A percentile compares a stretch with the other conserved stretches of the same genome.
Conservation (phyloP, 2,888 invertebrate species). For the Melipona bicolor region DNA sequence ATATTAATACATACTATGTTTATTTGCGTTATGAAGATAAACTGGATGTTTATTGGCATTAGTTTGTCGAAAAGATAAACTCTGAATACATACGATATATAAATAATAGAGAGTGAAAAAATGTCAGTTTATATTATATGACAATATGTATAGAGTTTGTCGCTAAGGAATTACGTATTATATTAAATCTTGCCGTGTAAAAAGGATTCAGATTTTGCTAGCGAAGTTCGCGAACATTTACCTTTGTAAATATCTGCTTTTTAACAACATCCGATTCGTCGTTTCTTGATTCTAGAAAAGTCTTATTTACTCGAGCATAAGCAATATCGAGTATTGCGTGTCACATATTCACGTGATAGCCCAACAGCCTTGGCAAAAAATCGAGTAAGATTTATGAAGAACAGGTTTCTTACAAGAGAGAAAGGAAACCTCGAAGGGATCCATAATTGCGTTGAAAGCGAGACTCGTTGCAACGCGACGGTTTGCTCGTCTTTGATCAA, state of each 20-base stretch:
- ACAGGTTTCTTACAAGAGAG: not conserved
- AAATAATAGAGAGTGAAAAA: no score
- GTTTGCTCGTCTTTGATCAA: conserved; percentile 13
- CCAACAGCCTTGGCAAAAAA: not conserved
- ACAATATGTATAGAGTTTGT: no score
- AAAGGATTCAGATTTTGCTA: not conserved
- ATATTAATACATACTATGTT: no score
- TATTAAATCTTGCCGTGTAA: not conserved
- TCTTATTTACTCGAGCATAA: conserved; percentile 1
- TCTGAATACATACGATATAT: no score
- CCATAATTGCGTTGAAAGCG: conserved; percentile 36
- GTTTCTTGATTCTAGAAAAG: not conserved
- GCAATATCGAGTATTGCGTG: conserved; percentile 7
- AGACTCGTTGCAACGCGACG: not conserved
- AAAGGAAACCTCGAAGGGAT: conserved; percentile 17
- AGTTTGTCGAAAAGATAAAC: no score
- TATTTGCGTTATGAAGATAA: no score
- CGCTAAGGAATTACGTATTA: not conserved
- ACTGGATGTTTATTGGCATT: no score
- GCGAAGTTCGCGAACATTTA: not conserved
- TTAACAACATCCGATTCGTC: not conserved
- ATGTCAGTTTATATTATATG: no score
- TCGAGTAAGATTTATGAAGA: not conserved
- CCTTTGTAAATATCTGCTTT: no score
- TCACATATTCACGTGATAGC: not conserved